Conservation (phyloP, 2,888 invertebrate species). For the Drosophila setosimentum region DNA sequence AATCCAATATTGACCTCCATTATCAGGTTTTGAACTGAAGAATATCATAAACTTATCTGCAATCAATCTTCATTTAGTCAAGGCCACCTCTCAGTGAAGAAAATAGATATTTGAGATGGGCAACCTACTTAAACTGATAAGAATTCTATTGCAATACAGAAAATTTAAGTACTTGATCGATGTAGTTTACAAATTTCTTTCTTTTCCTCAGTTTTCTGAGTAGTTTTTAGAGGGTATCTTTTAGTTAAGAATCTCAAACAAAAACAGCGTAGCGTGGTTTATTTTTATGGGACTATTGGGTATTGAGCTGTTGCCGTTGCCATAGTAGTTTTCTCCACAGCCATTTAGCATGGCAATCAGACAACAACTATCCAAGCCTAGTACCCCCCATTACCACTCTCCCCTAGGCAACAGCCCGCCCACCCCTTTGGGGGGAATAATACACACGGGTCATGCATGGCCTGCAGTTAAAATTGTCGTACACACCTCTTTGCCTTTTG, state of each 20-base stretch:
- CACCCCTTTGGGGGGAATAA: constrained; percentile 25
- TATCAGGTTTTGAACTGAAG: neutral
- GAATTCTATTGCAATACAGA: neutral
- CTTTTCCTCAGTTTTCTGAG: neutral
- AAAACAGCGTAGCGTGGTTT: neutral
- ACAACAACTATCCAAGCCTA: constrained; percentile 44
- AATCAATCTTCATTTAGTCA: neutral
- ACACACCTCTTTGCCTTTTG: constrained; percentile 70
- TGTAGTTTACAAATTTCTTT: neutral
- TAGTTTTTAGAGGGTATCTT: constrained; percentile 28
- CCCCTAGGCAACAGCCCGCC: neutral
- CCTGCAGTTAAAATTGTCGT: constrained; percentile 67
- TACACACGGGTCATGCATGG: constrained; percentile 73
- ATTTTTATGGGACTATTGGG: constrained; percentile 36
- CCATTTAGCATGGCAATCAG: constrained; percentile 77
- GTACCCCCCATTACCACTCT: constrained; percentile 6
- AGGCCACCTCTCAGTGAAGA: neutral
- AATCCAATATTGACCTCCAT: neutral
- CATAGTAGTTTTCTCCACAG: constrained; percentile 58
- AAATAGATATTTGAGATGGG: neutral
- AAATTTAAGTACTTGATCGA: neutral
- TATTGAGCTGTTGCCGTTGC: constrained; percentile 37
- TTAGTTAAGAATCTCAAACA: neutral
- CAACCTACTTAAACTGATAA: neutral
- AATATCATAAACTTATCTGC: neutral